A percentile compares a stretch with the other conserved stretches of the same genome.
Evolutionary conservation across 2,888 invertebrate species (phyloP).

Genomic region (Cephus spinipes): DNA sequence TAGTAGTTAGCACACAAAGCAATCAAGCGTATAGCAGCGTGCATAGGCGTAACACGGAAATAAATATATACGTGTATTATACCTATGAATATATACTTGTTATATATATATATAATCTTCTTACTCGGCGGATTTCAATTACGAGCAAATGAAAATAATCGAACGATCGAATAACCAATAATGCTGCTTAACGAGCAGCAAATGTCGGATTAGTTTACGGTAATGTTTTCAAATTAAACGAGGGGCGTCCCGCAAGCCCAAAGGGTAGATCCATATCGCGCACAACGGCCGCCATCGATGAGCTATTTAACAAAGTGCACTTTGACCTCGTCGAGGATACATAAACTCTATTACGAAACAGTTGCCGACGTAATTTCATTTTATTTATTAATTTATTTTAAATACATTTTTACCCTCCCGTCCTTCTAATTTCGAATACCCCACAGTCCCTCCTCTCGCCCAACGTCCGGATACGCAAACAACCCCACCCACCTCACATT

Average conservation of each 20-base stretch:
- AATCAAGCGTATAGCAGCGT: not conserved
- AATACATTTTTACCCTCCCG: not conserved
- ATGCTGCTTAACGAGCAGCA: not conserved
- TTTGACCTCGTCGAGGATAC: not conserved
- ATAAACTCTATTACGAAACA: not conserved
- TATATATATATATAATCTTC: not conserved
- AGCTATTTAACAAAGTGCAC: slow-evolving; percentile 14
- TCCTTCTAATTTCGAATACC: not conserved
- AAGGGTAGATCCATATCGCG: slow-evolving; percentile 2
- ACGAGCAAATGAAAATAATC: not conserved
- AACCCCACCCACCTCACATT: not conserved
- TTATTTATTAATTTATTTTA: not conserved
- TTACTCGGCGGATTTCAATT: not conserved
- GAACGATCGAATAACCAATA: not conserved
- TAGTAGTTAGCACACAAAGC: not conserved
- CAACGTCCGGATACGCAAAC: not conserved
- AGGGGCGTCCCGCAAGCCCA: not conserved
- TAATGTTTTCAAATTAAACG: not conserved
- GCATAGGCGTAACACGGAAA: not conserved
- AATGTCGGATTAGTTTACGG: not conserved
- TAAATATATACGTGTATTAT: not conserved
- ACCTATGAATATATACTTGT: too few species aligned
- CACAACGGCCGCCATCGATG: not conserved
- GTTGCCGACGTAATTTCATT: not conserved
- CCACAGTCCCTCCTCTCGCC: not conserved